Base-by-base conservation (phyloP, 2,888 invertebrate species). In the Spodoptera picta region DNA sequence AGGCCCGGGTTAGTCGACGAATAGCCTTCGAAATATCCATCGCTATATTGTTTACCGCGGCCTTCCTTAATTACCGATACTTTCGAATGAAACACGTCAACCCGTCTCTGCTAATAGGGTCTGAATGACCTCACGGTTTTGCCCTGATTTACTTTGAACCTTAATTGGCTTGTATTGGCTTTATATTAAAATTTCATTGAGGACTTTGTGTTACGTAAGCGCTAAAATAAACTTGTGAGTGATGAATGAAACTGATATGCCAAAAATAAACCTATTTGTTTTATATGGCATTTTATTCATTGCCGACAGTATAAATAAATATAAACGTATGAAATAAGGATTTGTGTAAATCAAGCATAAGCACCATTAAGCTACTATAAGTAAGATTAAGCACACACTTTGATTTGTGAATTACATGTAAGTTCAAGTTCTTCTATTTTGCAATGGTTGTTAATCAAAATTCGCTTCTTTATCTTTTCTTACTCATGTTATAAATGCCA, bases 1-100 rank as follows among this genome's bases (percentile, higher is more conserved):
- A 73, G 83, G 83, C 62, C 31, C 60, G 76, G 57, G 77, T 83
- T 85, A 86, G 84, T 62, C 60, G 54, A 42, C 36, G 42, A 51
- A 54, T 68, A 80, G 73, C 81, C 83, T 83, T 74, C 70, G 60
- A 60, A 72, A 75, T 75, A 77, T 77, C 74, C 78, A 85, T 80
- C 76, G 77, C 73, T 61, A 68, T 75, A 87, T 87, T 87, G 88
- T 87, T 78, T 69, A 76, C 53, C 36, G 58, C 54, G 78, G 82
- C 88, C 90, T 89, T 86, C 83, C 80, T 83, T 86, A 86, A 87
- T 87, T 86, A 85, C 79, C 80, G 78, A 82, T 83, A 87, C 87
- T 90, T 89, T 89, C 88, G 81, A 88, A 85, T 70, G 75, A 41
- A 63, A 45, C 58, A 44, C 43, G 75, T 79, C 65, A 80, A 84